Percentiles rank a stretch among this genome's conserved stretches.
phyloP scores from a whole-genome alignment of 2,113 vertebrate genomes.

The Ascaphus truei region DNA sequence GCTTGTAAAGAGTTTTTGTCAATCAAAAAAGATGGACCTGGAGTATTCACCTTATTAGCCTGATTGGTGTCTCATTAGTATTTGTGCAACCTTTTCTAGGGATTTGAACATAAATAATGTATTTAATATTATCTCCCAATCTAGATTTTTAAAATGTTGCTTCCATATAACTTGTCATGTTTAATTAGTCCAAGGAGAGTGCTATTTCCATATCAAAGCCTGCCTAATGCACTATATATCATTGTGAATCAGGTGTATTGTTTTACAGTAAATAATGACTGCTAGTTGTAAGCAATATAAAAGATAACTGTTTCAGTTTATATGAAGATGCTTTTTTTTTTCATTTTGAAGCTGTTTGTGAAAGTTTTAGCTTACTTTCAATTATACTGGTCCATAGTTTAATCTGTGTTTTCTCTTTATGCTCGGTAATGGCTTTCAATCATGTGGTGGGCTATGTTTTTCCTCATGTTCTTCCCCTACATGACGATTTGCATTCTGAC shows the following conservation, averaged over 20 bases:
- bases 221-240: slow-evolving; percentile 32
- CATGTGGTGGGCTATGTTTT: too few species aligned
- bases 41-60: slow-evolving; percentile 44
- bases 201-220: slow-evolving; percentile 25
- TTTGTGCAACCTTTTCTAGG: slow-evolving; percentile 40
- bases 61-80: slow-evolving; percentile 40
- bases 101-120: slow-evolving; percentile 40
- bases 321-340: not conserved
- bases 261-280: slow-evolving; percentile 39
- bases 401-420: not conserved
- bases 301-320: not conserved
- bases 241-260: slow-evolving; percentile 42
- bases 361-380: too few species aligned
- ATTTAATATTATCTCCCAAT: slow-evolving; percentile 47
- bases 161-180: slow-evolving; percentile 43
- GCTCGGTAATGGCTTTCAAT: not conserved
- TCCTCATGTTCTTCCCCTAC: too few species aligned
- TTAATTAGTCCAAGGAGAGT: slow-evolving; percentile 51
- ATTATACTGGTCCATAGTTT: too few species aligned
- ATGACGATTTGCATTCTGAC: too few species aligned
- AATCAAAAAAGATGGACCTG: slow-evolving; percentile 43
- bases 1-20: slow-evolving; percentile 40
- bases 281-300: slow-evolving; percentile 12
- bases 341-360: slow-evolving; percentile 20
- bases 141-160: slow-evolving; percentile 45